Percentiles rank a stretch among this genome's conserved stretches.
These are phyloP conservation scores for Platysteira castanea DNA, from an alignment of 2,113 vertebrate species.

Conservation along the genomic window DNA sequence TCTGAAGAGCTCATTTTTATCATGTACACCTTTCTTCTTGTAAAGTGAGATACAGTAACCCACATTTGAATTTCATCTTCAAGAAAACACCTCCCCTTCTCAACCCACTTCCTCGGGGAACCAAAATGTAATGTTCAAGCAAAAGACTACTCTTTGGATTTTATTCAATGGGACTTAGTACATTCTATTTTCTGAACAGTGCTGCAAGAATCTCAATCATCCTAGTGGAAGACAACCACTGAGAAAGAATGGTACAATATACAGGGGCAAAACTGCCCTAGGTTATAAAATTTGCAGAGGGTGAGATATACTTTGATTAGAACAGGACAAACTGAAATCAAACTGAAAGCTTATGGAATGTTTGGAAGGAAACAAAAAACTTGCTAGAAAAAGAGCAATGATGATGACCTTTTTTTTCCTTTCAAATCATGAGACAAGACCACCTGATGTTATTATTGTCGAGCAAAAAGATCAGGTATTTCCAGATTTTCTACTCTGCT, in stretches of 20 bases:
- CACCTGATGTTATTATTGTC: not conserved
- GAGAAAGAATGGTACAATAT: not conserved
- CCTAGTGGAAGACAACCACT: not conserved
- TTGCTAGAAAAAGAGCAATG: not conserved
- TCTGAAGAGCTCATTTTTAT: not conserved
- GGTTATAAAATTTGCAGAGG: not conserved
- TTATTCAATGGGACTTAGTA: not conserved
- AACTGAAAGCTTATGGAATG: not conserved
- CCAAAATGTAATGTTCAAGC: not conserved
- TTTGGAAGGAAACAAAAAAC: not conserved
- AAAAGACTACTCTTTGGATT: not conserved
- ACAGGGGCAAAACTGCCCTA: not conserved
- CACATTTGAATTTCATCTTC: not conserved
- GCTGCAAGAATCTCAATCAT: not conserved
- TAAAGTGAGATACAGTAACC: not conserved
- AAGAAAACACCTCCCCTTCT: not conserved
- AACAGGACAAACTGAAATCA: not conserved
- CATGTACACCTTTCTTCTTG: not conserved
- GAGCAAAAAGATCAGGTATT: not conserved
- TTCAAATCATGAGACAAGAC: not conserved
- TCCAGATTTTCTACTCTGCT: not conserved
- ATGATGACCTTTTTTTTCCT: not conserved
- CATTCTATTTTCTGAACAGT: not conserved
- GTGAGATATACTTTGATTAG: not conserved
- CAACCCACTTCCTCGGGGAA: not conserved